A percentile compares a stretch with the other conserved stretches of the same genome.
Evolutionary conservation across 2,113 vertebrate species (phyloP).

Genomic region (Anarhynchus alexandrinus): DNA sequence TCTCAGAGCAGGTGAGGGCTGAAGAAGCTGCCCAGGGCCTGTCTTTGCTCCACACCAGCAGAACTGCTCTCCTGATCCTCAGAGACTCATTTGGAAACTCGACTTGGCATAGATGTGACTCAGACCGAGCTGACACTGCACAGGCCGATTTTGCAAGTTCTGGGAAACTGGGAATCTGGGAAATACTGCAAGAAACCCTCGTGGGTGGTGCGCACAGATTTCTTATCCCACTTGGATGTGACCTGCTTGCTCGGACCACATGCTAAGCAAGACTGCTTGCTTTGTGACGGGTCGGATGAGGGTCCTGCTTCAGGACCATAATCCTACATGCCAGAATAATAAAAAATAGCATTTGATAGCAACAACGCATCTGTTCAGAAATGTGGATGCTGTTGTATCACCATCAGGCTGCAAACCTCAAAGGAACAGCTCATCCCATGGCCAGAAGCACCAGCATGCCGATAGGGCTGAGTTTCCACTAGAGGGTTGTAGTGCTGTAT

Average conservation of each 20-base stretch:
- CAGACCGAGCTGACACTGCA: neutral
- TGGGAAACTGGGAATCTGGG: neutral
- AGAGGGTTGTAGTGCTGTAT: constrained; percentile 58
- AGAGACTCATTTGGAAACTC: neutral
- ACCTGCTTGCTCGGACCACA: neutral
- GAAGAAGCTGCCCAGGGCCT: neutral
- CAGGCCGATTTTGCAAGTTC: neutral
- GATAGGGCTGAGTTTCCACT: neutral
- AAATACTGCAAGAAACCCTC: neutral
- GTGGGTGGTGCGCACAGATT: neutral
- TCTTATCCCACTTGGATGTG: neutral
- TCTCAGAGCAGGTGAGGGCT: neutral
- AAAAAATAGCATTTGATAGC: neutral
- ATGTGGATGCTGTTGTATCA: neutral
- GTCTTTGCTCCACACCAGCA: neutral
- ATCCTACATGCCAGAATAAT: neutral
- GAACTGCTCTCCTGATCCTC: neutral
- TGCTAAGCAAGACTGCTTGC: neutral
- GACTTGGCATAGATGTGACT: neutral
- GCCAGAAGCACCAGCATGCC: accelerated
- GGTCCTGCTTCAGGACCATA: neutral
- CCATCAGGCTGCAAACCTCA: neutral
- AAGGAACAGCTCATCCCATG: accelerated
- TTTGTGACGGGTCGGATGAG: neutral
- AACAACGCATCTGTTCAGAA: neutral